Conservation (phyloP, 2,888 invertebrate species). For the Notodonta dromedarius region DNA sequence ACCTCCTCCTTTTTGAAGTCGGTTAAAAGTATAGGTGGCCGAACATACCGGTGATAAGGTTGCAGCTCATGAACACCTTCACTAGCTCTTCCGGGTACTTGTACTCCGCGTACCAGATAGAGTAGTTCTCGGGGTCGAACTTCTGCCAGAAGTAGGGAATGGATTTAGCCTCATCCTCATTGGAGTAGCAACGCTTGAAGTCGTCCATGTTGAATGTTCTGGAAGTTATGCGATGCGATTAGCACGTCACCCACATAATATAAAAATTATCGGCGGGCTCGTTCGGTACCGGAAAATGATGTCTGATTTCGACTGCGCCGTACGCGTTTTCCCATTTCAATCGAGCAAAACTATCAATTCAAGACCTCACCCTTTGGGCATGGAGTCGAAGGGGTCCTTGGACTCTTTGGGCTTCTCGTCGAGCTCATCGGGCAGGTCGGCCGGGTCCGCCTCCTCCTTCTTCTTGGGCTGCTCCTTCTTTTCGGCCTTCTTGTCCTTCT, state of each 20-base stretch:
- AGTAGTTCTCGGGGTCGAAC: constrained; percentile 97
- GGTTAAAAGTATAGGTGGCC: too few species aligned
- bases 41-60: constrained; percentile 93
- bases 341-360: too few species aligned
- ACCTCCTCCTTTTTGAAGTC: too few species aligned
- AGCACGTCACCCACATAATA: too few species aligned
- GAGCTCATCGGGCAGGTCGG: constrained; percentile 86
- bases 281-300: not conserved
- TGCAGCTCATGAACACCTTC: constrained; percentile 99
- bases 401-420: constrained; percentile 91
- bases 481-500: constrained; percentile 76
- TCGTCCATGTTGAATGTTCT: constrained; percentile 97
- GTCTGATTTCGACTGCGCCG: not conserved
- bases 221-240: constrained; percentile 44
- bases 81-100: constrained; percentile 96
- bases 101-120: constrained; percentile 99
- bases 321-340: too few species aligned
- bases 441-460: constrained; percentile 72
- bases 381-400: constrained; percentile 95
- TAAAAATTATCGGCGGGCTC: not conserved
- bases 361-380: constrained; percentile 91
- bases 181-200: constrained; percentile 98
- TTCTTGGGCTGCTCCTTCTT: constrained; percentile 70
- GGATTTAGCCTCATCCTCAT: constrained; percentile 96
- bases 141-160: constrained; percentile 99